Conservation (phyloP, 2,113 vertebrate species). For the Vulpes vulpes region DNA sequence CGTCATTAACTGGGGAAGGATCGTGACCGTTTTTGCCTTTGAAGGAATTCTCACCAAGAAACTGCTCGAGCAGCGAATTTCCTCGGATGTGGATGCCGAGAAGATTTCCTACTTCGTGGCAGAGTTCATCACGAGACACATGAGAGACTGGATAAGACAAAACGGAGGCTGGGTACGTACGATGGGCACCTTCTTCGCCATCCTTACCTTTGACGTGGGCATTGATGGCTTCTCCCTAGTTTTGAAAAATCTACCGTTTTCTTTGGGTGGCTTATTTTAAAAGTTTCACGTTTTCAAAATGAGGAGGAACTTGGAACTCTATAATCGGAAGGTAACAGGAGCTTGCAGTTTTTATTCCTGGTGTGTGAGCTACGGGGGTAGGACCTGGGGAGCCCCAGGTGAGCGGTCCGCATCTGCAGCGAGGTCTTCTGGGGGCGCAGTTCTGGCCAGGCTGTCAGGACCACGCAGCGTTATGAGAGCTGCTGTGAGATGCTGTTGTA, state of each 20-base stretch:
- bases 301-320: neutral
- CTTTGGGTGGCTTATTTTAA: constrained; percentile 51
- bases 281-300: neutral
- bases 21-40: constrained; percentile 88
- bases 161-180: constrained; percentile 89
- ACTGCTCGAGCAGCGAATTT: constrained; percentile 75
- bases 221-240: neutral
- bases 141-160: constrained; percentile 85
- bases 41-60: constrained; percentile 87
- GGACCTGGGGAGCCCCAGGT: neutral
- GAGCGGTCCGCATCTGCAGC: neutral
- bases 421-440: no score
- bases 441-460: neutral
- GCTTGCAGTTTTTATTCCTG: neutral
- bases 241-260: neutral
- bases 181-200: neutral
- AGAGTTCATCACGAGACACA: constrained; percentile 85
- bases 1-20: constrained; percentile 88
- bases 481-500: neutral
- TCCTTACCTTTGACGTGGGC: neutral
- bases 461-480: neutral
- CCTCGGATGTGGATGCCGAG: constrained; percentile 71
- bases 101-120: constrained; percentile 86
- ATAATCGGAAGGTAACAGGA: neutral
- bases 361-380: neutral